Evolutionary conservation across 1,140 invertebrate genomes (phyloP), one percentile per base, ranked within the genome.

Genomic region (Drosophila parvula): DNA sequence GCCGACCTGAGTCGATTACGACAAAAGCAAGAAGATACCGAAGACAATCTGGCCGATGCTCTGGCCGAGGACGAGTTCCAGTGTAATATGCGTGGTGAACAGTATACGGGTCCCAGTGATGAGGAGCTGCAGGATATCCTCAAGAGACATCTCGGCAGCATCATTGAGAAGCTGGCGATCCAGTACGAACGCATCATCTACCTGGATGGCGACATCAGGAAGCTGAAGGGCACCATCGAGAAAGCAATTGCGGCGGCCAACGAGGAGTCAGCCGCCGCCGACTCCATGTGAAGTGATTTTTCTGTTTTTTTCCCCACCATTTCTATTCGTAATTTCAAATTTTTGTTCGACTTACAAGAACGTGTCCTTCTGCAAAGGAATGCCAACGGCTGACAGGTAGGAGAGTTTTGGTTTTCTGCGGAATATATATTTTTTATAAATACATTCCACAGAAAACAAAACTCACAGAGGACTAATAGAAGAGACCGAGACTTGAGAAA

Each of bases 11-110:
- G 2, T 0, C n/a, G 6, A 5, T 41, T 86, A 14, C 71, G 84
- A n/a, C 50, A 64, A 30, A 50, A 82, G 5, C 82, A 79, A 47
- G 71, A 78, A 2, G 62, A 44, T 1, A 61, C 74, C 11, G 84
- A 88, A 36, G 64, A 83, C 36, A 60, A 50, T 22, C 22, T 86
- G 14, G 76, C 83, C 18, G 83, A 82, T 10, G 64, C 63, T 0
- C 18, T 88, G 38, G 73, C 83, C 38, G 84, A 86, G 22, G 71
- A 83, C 9, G 83, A 86, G 16, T 76, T 79, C 0, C 83, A 79
- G 30, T 69, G 60, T 6, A 73, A 36, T 3, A 27, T 77, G 22
- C 36, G 9, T 10, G 79, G 71, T 8, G 27, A 74, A 28, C 12
- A n/a, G 14, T 11, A 43, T 10, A 1, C 27, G 0, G 38, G n/a